Evolutionary conservation across 2,797 vertebrate species (phyloP), one percentile per base, ranked within the genome.

Genomic region (Balearica regulorum): DNA sequence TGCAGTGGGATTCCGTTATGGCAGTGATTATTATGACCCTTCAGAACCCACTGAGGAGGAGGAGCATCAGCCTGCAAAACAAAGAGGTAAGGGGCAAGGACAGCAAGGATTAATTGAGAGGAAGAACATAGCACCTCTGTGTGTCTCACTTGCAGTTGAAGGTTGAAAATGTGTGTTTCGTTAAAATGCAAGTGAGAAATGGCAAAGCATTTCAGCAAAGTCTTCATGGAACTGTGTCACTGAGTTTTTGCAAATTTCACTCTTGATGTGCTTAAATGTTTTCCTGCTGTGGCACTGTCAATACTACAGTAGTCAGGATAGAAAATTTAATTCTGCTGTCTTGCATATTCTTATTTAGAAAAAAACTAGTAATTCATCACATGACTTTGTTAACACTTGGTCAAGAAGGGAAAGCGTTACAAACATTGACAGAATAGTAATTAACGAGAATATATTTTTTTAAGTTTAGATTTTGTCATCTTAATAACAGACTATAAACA

Each of bases 11-110:
- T 99, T 99, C 97, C 98, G 98, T 44, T 99, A 99, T 85, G 99
- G 98, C 18, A 99, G 99, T 6, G 99, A 99, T 97, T 99, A 99
- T 97, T 99, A 99, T 11, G 99, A 99, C 97, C 99, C 99, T 13
- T 99, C 99, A 7, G 99, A 99, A 94, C 99, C 99, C 41, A 99
- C 99, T 2, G 99, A 99, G 89, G 99, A 99, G 82, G 99, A 99
- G 82, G 99, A 99, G 2, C 95, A 97, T 77, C 97, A 97, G 15
- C 98, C 98, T 24, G 98, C 97, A 13, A 99, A 92, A 96, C 98
- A 98, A 86, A 94, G 97, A 79, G 99, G 99, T 99, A 92, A 98
- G 98, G 5, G 13, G 2, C 26, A 35, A 82, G 86, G 83, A 62
- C 16, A 83, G 46, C 18, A 51, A 33, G 37, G 20, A 18, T 89